Base-by-base conservation (phyloP, 2,888 invertebrate genomes). In the Elysia crispata region DNA sequence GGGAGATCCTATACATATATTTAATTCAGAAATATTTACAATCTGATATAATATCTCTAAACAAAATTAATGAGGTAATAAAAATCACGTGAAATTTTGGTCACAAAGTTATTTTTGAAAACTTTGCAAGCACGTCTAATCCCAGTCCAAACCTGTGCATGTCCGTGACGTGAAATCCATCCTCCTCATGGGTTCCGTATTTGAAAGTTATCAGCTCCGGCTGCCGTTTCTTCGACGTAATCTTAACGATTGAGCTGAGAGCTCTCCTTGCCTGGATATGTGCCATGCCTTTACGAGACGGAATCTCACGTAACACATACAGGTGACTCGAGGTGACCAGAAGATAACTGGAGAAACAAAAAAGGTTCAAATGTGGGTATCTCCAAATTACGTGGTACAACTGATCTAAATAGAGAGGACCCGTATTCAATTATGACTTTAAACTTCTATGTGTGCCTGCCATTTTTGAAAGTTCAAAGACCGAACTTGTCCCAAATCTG, bases 131-230 rank as follows among this genome's bases (percentile, higher is more conserved):
- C n/a, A n/a, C n/a, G n/a, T n/a, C n/a, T n/a, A n/a, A n/a, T n/a
- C n/a, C n/a, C n/a, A n/a, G n/a, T n/a, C n/a, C n/a, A n/a, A n/a
- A 83, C 85, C 93, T 94, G 93, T 97, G 97, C 95, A 97, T 96
- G 91, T 97, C 97, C 0, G 95, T 96, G 81, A 97, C 96, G 81
- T 95, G 93, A 57, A 96, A 93, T 1, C 88, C 89, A 23, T 85
- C 85, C 11, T 91, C 91, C 72, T 90, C 90, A 54, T 88, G 89
- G 3, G 88, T 87, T 5, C 98, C 98, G 91, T 98, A 98, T 92
- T 98, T 97, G 92, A 99, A 98, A 0, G 99, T 99, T 83, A 99
- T 98, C 87, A 99, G 93, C 92, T 99, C 97, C 0, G 98, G 98
- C 91, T 97, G 96, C 79, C 96, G 95, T 92, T 98, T 98, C 91